Evolutionary conservation across 2,888 invertebrate species (phyloP).

Genomic region (Enchytraeus crypticus): DNA sequence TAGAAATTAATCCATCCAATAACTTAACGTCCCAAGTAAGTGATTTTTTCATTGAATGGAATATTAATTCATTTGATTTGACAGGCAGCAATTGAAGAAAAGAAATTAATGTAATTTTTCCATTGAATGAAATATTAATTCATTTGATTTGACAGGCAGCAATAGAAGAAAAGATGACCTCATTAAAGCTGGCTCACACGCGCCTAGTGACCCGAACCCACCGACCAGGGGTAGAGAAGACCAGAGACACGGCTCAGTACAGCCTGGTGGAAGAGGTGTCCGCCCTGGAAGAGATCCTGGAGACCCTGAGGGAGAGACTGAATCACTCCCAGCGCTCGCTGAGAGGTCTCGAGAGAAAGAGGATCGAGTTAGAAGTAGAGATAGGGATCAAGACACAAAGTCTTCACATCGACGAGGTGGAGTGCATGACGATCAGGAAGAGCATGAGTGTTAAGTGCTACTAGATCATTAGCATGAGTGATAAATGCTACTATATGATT

Average conservation of each 20-base stretch:
- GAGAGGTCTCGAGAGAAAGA: slow-evolving; percentile 72
- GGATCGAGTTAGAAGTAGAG: slow-evolving; percentile 81
- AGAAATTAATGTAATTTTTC: too few species aligned
- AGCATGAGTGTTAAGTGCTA: not conserved
- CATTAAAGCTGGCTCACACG: slow-evolving; percentile 72
- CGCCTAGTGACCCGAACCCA: slow-evolving; percentile 68
- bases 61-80: too few species aligned
- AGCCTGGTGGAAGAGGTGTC: slow-evolving; percentile 45
- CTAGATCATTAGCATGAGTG: too few species aligned
- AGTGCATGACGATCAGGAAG: slow-evolving; percentile 57
- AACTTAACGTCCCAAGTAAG: too few species aligned
- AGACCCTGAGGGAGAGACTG: slow-evolving; percentile 32
- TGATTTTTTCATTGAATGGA: too few species aligned
- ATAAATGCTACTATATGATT: too few species aligned
- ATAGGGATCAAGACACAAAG: slow-evolving; percentile 83
- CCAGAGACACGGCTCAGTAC: slow-evolving; percentile 66
- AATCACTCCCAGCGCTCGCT: slow-evolving; percentile 48
- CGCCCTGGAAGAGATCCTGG: slow-evolving; percentile 39
- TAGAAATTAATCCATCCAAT: too few species aligned
- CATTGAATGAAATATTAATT: too few species aligned
- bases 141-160: too few species aligned
- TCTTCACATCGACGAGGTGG: slow-evolving; percentile 84
- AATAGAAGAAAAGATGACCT: slow-evolving; percentile 33
- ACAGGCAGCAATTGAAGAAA: too few species aligned
- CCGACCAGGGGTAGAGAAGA: slow-evolving; percentile 71